phyloP scores from a whole-genome alignment of 2,797 vertebrate genomes.

The Coregonus ussuriensis region DNA sequence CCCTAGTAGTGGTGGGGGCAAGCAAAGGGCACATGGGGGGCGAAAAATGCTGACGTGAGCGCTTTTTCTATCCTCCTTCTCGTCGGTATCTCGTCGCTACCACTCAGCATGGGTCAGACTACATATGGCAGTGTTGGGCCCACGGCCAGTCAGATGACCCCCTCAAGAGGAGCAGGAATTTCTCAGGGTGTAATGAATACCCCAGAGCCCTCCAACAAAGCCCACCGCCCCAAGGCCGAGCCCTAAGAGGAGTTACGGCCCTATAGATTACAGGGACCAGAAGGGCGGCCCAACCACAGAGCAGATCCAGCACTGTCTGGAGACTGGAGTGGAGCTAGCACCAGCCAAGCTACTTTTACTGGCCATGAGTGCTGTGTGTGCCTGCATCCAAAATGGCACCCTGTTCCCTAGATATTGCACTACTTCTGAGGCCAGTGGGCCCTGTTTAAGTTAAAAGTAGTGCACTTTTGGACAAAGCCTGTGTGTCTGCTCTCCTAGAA shows the following conservation, averaged over 20 bases:
- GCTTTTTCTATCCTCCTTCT: no score
- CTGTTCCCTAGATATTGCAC: no score
- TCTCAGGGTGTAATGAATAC: no score
- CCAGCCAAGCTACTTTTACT: background rate
- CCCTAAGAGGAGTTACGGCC: slow-evolving; percentile 30
- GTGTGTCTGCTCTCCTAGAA: background rate
- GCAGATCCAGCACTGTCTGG: slow-evolving; percentile 3
- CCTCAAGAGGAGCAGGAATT: slow-evolving; percentile 42
- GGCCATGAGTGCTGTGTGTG: background rate
- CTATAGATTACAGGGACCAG: no score
- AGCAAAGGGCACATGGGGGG: no score
- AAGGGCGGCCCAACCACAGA: slow-evolving; percentile 4
- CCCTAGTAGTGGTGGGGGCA: slow-evolving; percentile 41
- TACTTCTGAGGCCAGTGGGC: background rate
- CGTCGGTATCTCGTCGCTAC: slow-evolving; percentile 27
- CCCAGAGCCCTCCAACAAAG: slow-evolving; percentile 20
- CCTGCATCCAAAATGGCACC: background rate
- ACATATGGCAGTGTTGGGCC: slow-evolving; percentile 69
- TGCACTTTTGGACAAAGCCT: background rate
- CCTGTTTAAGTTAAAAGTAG: background rate
- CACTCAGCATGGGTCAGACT: slow-evolving; percentile 52
- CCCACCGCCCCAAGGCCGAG: background rate
- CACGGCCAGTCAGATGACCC: slow-evolving; percentile 55
- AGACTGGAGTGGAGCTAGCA: background rate
- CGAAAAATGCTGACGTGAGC: no score